A percentile compares a stretch with the other conserved stretches of the same genome.
Conservation (phyloP, 2,888 invertebrate genomes). For the Heteromurus nitidus region DNA sequence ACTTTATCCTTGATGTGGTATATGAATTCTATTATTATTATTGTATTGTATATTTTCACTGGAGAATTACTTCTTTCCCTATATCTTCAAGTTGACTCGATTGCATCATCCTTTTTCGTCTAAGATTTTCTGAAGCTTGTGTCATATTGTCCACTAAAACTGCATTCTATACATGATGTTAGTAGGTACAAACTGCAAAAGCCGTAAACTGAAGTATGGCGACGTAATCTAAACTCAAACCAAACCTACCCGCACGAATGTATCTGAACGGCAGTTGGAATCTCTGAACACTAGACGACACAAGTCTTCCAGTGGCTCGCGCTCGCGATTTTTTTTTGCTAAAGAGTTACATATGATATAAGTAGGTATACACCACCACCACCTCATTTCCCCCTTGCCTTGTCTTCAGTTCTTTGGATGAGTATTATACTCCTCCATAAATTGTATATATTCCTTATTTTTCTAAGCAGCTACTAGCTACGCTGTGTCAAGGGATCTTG, state of each 20-base stretch:
- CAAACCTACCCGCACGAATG: no score
- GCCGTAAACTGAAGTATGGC: no score
- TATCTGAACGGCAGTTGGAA: no score
- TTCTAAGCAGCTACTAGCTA: neutral
- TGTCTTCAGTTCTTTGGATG: neutral
- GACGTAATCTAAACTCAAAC: no score
- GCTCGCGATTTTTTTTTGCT: no score
- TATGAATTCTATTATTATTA: constrained; percentile 6
- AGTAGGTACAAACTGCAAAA: no score
- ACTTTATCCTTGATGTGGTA: neutral
- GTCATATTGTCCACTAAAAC: no score
- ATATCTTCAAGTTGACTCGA: constrained; percentile 2
- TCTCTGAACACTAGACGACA: no score
- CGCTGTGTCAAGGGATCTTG: constrained; percentile 21
- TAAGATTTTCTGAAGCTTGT: neutral
- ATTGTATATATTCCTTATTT: no score
- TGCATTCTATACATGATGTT: no score
- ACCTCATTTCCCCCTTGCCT: neutral
- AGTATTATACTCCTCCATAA: neutral
- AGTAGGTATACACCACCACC: neutral
- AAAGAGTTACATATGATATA: neutral
- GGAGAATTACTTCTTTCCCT: constrained; percentile 1
- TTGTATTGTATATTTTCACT: neutral
- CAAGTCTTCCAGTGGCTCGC: no score
- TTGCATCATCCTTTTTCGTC: neutral